These are phyloP conservation scores for Chorisops tibialis DNA, from an alignment of 2,888 invertebrate genomes.

Conservation along the genomic window DNA sequence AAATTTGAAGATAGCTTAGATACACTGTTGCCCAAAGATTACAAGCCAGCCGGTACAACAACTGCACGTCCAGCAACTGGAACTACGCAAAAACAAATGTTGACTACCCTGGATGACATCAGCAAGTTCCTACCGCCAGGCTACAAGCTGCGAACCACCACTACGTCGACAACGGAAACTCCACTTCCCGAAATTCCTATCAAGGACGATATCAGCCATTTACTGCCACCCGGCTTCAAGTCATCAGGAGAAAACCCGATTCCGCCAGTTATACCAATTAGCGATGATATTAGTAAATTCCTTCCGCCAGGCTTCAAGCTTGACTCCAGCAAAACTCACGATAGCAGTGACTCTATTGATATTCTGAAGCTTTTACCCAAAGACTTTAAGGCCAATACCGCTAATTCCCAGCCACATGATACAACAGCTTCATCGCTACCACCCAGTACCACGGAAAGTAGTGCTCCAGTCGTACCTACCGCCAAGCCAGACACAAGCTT, in stretches of 20 bases:
- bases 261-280: conserved; percentile 19
- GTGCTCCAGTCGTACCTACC: conserved; percentile 41
- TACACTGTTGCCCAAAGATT: conserved; percentile 56
- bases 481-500: conserved; percentile 54
- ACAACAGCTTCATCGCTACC: not conserved
- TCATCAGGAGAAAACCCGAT: conserved; percentile 39
- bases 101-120: conserved; percentile 57
- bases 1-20: conserved; percentile 48
- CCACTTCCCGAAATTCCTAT: conserved; percentile 35
- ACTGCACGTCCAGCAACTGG: not conserved
- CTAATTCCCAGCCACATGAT: not conserved
- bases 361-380: conserved; percentile 62
- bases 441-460: not conserved
- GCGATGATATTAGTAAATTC: conserved; percentile 45
- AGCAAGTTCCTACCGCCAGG: conserved; percentile 65
- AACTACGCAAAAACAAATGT: conserved; percentile 46
- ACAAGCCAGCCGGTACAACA: conserved; percentile 51
- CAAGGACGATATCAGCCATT: conserved; percentile 40
- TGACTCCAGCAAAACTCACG: conserved; percentile 32
- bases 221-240: conserved; percentile 62
- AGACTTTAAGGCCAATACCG: conserved; percentile 54
- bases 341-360: conserved; percentile 44
- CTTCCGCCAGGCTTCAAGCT: conserved; percentile 61
- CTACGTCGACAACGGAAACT: conserved; percentile 40
- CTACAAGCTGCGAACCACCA: conserved; percentile 55